phyloP scores from a whole-genome alignment of 2,888 invertebrate genomes.

The Watsonalla binaria region DNA sequence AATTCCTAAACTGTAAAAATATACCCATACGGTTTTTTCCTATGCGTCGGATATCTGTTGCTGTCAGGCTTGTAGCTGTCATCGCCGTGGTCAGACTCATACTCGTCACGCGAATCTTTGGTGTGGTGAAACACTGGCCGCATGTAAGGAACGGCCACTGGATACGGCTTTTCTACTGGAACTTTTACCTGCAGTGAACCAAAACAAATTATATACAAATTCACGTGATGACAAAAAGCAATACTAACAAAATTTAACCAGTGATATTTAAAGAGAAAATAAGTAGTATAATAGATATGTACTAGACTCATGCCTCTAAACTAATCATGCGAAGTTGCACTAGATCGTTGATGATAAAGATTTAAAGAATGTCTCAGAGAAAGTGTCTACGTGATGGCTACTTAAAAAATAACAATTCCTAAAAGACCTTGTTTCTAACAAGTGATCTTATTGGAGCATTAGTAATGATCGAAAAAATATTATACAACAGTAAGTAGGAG shows the following conservation, averaged over 20 bases:
- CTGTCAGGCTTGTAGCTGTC: constrained; percentile 49
- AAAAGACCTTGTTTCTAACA: too few species aligned
- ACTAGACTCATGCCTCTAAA: too few species aligned
- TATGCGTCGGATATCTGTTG: constrained; percentile 44
- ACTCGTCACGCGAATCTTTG: constrained; percentile 48
- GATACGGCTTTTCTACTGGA: constrained; percentile 85
- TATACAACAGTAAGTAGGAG: too few species aligned
- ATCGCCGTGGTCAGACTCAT: constrained; percentile 37
- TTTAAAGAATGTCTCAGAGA: too few species aligned
- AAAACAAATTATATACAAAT: not conserved
- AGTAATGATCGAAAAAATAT: too few species aligned
- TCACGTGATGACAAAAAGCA: not conserved
- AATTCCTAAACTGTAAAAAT: not conserved
- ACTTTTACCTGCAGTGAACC: constrained; percentile 76
- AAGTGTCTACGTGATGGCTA: too few species aligned
- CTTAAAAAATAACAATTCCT: too few species aligned
- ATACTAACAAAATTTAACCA: not conserved
- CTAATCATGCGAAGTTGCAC: too few species aligned
- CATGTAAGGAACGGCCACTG: constrained; percentile 83
- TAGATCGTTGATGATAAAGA: too few species aligned
- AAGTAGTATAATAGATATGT: too few species aligned
- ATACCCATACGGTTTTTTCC: constrained; percentile 35
- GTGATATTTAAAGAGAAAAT: too few species aligned
- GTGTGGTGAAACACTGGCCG: constrained; percentile 76
- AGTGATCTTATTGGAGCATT: too few species aligned